Base-by-base conservation (phyloP, 2,888 invertebrate genomes). In the Octonoba sinensis region DNA sequence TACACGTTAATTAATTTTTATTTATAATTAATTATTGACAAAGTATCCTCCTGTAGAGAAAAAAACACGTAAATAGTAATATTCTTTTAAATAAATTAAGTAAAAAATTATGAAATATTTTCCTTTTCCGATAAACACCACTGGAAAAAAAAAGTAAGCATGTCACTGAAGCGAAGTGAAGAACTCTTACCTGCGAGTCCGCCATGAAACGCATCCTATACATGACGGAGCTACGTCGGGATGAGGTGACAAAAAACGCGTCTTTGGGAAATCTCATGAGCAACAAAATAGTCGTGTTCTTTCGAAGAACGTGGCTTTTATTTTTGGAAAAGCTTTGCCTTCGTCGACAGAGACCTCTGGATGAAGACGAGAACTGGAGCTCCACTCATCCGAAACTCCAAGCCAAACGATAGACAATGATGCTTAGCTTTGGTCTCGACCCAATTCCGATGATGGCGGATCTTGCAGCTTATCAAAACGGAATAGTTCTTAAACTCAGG, bases 291-390 rank as follows among this genome's bases (percentile, higher is more conserved):
- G 54, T 62, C 67, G 22, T 47, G 51, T 16, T 22, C 66, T 59
- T 57, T 59, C n/a, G 16, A 36, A 27, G 73, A 22, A 27, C 67
- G 56, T 69, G 79, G 69, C 67, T 81, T 81, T 81, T 81, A 69
- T 69, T 81, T 81, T 81, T 69, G 51, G 73, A 46, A 62, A 56
- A 64, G 20, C 62, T 62, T 67, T 44, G 18, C 65, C 51, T 60
- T 27, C 27, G 66, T 56, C 66, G 62, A 46, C 79, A 73, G 79
- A 81, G 79, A 81, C 79, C 79, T 81, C 79, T 81, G 51, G 62
- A 49, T 20, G 36, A 44, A 59, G 27, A 24, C n/a, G 49, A 62
- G 70, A 81, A 81, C 36, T 81, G 64, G 79, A 47, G 22, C 73
- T 81, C 64, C 67, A 67, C 62, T 81, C 79, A 81, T 57, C 69